phyloP scores from a whole-genome alignment of 2,888 invertebrate species.

The Hetaerina titia region DNA sequence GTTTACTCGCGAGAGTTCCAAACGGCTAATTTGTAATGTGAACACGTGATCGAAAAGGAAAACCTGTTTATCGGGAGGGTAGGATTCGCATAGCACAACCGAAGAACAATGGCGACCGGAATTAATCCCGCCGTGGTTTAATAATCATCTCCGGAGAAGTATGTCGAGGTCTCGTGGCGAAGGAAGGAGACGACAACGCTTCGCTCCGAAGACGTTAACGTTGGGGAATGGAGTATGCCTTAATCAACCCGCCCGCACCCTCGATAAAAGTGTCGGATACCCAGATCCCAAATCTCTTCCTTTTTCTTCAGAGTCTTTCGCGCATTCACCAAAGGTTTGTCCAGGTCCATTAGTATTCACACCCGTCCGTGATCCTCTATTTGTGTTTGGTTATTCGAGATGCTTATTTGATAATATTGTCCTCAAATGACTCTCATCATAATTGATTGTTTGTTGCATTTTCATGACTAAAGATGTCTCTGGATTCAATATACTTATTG shows the following conservation, averaged over 20 bases:
- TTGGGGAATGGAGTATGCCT: not conserved
- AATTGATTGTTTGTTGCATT: too few species aligned
- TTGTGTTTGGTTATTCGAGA: too few species aligned
- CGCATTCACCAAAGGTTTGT: too few species aligned
- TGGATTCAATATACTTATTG: too few species aligned
- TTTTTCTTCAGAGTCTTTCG: not conserved
- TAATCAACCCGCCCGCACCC: not conserved
- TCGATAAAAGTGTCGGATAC: not conserved
- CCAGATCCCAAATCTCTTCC: not conserved
- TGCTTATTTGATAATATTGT: too few species aligned
- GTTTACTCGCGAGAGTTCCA: conserved; percentile 46
- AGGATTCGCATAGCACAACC: not conserved
- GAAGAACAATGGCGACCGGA: conserved; percentile 11
- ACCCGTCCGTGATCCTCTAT: too few species aligned
- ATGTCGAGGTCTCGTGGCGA: not conserved
- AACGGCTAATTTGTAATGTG: conserved; percentile 65
- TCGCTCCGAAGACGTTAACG: not conserved
- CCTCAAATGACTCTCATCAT: too few species aligned
- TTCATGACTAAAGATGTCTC: too few species aligned
- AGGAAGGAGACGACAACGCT: not conserved
- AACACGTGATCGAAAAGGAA: conserved; percentile 55
- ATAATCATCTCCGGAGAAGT: conserved; percentile 2
- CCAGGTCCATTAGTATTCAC: too few species aligned
- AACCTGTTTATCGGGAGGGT: conserved; percentile 56
- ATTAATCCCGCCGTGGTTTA: conserved; percentile 30